Evolutionary conservation across 2,888 invertebrate species (phyloP).

Genomic region (Dascillus cervinus): DNA sequence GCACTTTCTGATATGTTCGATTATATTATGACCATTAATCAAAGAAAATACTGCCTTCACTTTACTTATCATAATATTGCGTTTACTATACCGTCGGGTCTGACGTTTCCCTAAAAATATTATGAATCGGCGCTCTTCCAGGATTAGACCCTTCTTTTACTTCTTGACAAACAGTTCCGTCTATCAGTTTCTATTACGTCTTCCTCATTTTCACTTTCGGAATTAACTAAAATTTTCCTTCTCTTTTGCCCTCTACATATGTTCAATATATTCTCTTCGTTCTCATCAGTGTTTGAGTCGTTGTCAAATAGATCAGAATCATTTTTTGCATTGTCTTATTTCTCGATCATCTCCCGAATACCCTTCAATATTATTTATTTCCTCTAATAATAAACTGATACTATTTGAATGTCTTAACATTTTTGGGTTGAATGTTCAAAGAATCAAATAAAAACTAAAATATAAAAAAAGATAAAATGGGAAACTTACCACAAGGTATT

Average conservation of each 20-base stretch:
- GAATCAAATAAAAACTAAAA: too few relatives aligned
- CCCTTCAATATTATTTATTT: too few relatives aligned
- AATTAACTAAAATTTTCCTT: slow-evolving; percentile 3
- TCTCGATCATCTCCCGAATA: too few relatives aligned
- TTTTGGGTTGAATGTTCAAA: too few relatives aligned
- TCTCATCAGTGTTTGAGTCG: too few relatives aligned
- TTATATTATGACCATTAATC: slow-evolving; percentile 3
- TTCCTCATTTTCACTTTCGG: neutral
- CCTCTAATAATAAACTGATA: too few relatives aligned
- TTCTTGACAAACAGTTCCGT: neutral
- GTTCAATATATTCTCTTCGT: too few relatives aligned
- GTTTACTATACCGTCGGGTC: neutral
- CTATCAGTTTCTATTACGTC: neutral
- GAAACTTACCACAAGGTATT: slow-evolving; percentile 5
- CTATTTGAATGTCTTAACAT: too few relatives aligned
- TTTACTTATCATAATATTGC: neutral
- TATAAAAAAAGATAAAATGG: too few relatives aligned
- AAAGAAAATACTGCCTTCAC: neutral
- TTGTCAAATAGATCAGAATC: too few relatives aligned
- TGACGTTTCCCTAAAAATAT: neutral
- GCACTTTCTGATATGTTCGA: neutral
- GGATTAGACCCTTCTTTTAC: neutral
- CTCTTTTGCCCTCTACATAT: slow-evolving; percentile 5
- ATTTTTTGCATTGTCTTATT: too few relatives aligned
- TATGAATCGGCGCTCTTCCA: neutral